Percentiles rank a stretch among this genome's conserved stretches.
Conservation (phyloP, 2,113 vertebrate species). For the Prionailurus bengalensis region DNA sequence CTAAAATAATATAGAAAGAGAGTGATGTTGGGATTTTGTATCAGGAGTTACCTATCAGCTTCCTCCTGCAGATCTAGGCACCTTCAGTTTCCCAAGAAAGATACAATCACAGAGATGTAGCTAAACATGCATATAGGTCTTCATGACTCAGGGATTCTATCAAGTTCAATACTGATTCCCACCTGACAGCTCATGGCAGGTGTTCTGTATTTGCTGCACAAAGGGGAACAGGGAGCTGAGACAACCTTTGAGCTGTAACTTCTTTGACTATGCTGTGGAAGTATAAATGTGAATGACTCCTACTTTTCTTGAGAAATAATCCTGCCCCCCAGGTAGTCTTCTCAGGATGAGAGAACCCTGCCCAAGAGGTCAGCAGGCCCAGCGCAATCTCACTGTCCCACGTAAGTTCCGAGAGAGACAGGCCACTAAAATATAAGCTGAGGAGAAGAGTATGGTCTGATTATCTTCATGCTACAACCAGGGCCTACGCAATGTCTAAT, state of each 20-base stretch:
- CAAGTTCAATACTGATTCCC: neutral
- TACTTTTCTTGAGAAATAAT: constrained; percentile 8
- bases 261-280: neutral
- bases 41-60: neutral
- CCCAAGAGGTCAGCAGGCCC: neutral
- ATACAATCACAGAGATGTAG: neutral
- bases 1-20: neutral
- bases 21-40: neutral
- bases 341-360: neutral
- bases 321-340: neutral
- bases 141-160: neutral
- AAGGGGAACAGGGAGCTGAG: neutral
- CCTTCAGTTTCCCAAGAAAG: neutral
- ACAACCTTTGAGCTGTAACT: neutral
- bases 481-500: neutral
- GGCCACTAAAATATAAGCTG: neutral
- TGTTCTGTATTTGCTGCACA: neutral
- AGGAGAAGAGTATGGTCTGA: neutral
- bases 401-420: neutral
- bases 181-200: too few species aligned
- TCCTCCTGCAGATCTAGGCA: neutral
- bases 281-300: neutral
- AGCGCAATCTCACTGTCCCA: neutral
- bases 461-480: neutral
- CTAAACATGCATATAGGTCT: neutral